phyloP scores from a whole-genome alignment of 1,140 invertebrate species.

The Drosophila ananassae region DNA sequence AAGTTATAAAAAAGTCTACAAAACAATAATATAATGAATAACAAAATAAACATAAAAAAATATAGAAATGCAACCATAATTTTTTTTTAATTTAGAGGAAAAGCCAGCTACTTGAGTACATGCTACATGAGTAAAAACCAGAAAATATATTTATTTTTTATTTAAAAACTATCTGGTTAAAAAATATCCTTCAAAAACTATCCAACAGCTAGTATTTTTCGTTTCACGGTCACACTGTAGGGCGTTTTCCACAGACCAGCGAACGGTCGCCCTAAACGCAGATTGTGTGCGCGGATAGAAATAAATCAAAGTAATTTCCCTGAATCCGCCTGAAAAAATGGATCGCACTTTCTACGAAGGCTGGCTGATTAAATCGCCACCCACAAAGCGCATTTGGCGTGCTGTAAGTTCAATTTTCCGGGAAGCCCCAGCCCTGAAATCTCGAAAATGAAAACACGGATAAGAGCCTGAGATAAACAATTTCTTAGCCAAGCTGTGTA shows the following conservation, averaged over 20 bases:
- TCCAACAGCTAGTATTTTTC: conserved; percentile 1
- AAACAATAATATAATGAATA: too few species aligned
- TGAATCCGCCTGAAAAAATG: conserved; percentile 46
- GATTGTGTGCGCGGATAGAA: conserved; percentile 29
- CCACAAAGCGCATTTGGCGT: conserved; percentile 93
- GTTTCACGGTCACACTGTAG: not conserved
- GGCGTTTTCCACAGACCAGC: not conserved
- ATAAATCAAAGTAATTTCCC: conserved; percentile 31
- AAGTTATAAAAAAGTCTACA: too few species aligned
- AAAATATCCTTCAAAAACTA: not conserved
- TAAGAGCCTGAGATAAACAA: conserved; percentile 3
- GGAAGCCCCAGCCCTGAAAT: not conserved
- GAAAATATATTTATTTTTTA: not conserved
- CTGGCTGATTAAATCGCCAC: conserved; percentile 96
- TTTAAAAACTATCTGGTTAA: not conserved
- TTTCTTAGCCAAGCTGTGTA: not conserved
- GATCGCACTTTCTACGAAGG: conserved; percentile 91
- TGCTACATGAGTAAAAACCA: too few species aligned
- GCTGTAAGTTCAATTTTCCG: conserved; percentile 88
- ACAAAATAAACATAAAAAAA: too few species aligned
- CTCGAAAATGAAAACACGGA: not conserved
- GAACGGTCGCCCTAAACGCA: conserved; percentile 12
- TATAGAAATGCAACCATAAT: too few species aligned
- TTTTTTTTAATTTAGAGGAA: too few species aligned
- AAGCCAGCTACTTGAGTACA: too few species aligned